Evolutionary conservation across 2,888 invertebrate species (phyloP).

Genomic region (Glaucopsyche alexis): DNA sequence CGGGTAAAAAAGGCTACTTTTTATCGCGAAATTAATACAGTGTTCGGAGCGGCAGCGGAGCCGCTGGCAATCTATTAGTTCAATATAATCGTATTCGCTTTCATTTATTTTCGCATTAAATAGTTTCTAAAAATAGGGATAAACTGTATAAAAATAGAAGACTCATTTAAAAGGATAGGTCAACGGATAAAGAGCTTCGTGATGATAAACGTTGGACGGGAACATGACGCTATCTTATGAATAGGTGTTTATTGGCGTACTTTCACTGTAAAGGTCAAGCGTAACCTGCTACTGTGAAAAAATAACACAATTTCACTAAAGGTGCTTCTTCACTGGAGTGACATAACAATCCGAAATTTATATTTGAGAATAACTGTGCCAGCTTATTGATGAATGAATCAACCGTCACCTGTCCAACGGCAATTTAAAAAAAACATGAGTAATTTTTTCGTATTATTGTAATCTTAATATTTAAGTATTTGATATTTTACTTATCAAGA

Average conservation of each 20-base stretch:
- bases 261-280: constrained; percentile 17
- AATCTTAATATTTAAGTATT: not conserved
- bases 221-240: not conserved
- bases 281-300: not conserved
- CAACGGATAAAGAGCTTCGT: not conserved
- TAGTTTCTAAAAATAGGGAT: not conserved
- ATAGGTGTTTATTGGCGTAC: constrained; percentile 9
- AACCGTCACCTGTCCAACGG: not conserved
- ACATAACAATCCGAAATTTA: not conserved
- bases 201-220: not conserved
- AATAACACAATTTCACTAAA: constrained; percentile 11
- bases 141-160: not conserved
- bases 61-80: no score
- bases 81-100: no score
- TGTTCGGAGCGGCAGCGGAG: no score
- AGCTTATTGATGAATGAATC: not conserved
- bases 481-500: not conserved
- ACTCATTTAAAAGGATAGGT: not conserved
- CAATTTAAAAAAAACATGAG: not conserved
- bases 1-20: no score
- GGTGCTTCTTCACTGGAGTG: not conserved
- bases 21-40: no score
- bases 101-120: not conserved
- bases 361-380: not conserved
- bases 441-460: not conserved